Conservation (phyloP, 2,113 vertebrate species). For the Reinhardtius hippoglossoides region DNA sequence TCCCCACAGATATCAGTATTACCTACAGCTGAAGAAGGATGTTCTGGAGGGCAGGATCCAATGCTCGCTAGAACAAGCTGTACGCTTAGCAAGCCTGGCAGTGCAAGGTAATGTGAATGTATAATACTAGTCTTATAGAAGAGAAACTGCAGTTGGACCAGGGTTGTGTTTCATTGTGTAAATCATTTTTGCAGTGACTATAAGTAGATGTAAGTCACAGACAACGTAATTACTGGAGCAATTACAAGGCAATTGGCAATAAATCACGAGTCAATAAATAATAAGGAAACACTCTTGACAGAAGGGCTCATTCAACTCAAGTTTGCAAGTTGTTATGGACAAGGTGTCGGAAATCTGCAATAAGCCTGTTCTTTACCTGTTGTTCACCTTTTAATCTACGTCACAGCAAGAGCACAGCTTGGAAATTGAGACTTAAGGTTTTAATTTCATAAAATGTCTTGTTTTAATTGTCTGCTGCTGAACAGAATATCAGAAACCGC, state of each 20-base stretch:
- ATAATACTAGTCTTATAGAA: neutral
- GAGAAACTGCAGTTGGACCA: neutral
- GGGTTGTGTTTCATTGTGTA: neutral
- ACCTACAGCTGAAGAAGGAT: constrained; percentile 97
- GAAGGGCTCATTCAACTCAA: neutral
- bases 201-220: neutral
- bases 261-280: neutral
- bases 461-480: neutral
- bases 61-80: constrained; percentile 93
- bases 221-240: neutral
- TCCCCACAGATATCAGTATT: constrained; percentile 95
- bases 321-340: neutral
- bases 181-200: neutral
- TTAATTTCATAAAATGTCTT: neutral
- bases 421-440: neutral
- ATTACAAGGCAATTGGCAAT: too few species aligned
- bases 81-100: constrained; percentile 94
- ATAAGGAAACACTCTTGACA: neutral
- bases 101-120: constrained; percentile 90
- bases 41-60: constrained; percentile 95
- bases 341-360: too few species aligned
- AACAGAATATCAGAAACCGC: neutral
- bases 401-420: neutral
- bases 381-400: neutral
- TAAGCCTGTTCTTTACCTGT: neutral